Conservation (phyloP, 2,797 vertebrate genomes). For the Psittacula derbiana region DNA sequence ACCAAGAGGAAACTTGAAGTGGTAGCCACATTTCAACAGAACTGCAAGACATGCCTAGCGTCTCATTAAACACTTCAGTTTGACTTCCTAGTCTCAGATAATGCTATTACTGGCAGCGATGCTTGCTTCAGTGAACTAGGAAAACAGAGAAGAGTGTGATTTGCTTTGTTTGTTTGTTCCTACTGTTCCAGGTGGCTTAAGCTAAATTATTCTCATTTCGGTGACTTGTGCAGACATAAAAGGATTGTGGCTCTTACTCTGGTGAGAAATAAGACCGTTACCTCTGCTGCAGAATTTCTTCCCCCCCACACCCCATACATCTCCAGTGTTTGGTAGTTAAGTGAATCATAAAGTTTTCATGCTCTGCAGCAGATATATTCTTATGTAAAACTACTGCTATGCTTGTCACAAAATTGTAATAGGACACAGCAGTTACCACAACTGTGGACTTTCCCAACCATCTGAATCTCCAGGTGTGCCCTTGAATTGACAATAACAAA, state of each 20-base stretch:
- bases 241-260: not conserved
- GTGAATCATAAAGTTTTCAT: slow-evolving; percentile 42
- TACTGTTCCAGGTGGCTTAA: slow-evolving; percentile 11
- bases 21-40: not conserved
- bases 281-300: not conserved
- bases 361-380: slow-evolving; percentile 7
- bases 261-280: not conserved
- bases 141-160: not conserved
- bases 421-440: not conserved
- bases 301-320: not conserved
- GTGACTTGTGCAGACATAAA: not conserved
- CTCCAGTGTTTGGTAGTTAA: not conserved
- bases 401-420: slow-evolving; percentile 27
- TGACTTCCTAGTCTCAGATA: not conserved
- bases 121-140: not conserved
- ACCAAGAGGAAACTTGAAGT: not conserved
- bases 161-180: not conserved
- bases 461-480: slow-evolving; percentile 17
- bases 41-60: not conserved
- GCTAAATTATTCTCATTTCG: not conserved
- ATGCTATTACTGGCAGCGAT: not conserved
- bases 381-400: not conserved
- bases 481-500: slow-evolving; percentile 6
- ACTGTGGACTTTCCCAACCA: not conserved
- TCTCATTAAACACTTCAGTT: not conserved